Evolutionary conservation across 2,113 vertebrate species (phyloP).

Genomic region (Pycnonotus jocosus): DNA sequence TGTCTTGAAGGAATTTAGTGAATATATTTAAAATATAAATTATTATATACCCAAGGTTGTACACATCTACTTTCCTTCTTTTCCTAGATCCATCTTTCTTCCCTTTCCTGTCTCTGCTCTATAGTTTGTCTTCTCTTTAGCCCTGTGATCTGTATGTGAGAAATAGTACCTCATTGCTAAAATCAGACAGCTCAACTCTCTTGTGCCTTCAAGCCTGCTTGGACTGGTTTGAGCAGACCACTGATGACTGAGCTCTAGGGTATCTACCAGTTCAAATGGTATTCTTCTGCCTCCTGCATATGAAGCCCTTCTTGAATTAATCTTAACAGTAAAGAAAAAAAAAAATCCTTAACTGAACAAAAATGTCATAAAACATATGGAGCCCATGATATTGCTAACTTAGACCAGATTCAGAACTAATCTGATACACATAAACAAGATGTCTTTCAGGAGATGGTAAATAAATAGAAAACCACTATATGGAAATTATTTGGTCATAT

Average conservation of each 20-base stretch:
- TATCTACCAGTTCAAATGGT: not conserved
- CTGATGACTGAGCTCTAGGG: not conserved
- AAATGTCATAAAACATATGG: not conserved
- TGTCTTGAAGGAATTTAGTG: not conserved
- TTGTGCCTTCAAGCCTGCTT: not conserved
- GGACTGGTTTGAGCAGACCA: not conserved
- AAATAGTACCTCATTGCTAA: not conserved
- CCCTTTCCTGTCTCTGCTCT: not conserved
- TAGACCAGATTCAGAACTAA: slow-evolving; percentile 9
- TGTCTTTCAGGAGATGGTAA: not conserved
- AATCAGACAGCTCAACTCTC: not conserved
- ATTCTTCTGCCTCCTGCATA: not conserved
- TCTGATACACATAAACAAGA: not conserved
- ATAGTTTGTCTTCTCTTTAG: not conserved
- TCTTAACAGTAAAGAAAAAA: not conserved
- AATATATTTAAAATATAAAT: not conserved
- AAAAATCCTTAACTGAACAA: not conserved
- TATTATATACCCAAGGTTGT: not conserved
- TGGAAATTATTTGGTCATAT: not conserved
- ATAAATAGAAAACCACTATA: not conserved
- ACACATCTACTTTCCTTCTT: not conserved
- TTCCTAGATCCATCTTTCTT: not conserved
- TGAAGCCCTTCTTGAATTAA: not conserved
- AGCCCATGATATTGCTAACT: not conserved
- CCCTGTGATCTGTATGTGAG: not conserved